These are phyloP conservation scores for Crypturellus tataupa DNA, from an alignment of 2,797 vertebrate genomes.

Conservation along the genomic window DNA sequence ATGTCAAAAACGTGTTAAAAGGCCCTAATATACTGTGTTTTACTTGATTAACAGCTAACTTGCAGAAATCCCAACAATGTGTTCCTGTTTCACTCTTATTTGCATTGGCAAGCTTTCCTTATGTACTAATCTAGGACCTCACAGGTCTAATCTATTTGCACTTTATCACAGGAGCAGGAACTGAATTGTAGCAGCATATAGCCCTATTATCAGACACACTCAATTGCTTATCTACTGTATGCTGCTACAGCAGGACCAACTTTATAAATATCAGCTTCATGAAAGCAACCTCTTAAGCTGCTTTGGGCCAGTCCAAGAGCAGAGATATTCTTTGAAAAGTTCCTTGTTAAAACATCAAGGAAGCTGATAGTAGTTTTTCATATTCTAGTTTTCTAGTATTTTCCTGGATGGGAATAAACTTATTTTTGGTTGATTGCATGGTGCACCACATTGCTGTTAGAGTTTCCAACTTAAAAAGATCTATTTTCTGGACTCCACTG, in stretches of 20 bases:
- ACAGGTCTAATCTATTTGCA: slow-evolving; percentile 76
- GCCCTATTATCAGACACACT: slow-evolving; percentile 66
- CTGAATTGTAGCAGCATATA: slow-evolving; percentile 62
- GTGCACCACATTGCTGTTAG: background rate
- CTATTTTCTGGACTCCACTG: background rate
- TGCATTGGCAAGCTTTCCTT: slow-evolving; percentile 78
- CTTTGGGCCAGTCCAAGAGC: slow-evolving; percentile 62
- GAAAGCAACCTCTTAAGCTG: slow-evolving; percentile 68
- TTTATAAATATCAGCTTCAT: slow-evolving; percentile 74
- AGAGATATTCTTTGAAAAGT: slow-evolving; percentile 63
- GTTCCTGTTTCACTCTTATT: slow-evolving; percentile 80
- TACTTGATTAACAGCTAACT: slow-evolving; percentile 82
- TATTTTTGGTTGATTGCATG: background rate
- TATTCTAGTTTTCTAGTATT: background rate
- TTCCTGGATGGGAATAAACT: background rate
- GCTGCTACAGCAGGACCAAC: slow-evolving; percentile 59
- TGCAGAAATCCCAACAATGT: slow-evolving; percentile 79
- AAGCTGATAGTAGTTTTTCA: slow-evolving; percentile 35
- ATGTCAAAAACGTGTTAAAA: slow-evolving; percentile 81
- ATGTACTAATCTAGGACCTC: slow-evolving; percentile 65
- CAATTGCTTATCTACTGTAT: slow-evolving; percentile 70
- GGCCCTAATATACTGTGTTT: slow-evolving; percentile 75
- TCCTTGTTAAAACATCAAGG: slow-evolving; percentile 68
- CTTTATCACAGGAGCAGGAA: slow-evolving; percentile 78
- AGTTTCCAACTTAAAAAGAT: background rate